These are phyloP conservation scores for Melieria picta DNA, from an alignment of 2,888 invertebrate species.

Conservation along the genomic window DNA sequence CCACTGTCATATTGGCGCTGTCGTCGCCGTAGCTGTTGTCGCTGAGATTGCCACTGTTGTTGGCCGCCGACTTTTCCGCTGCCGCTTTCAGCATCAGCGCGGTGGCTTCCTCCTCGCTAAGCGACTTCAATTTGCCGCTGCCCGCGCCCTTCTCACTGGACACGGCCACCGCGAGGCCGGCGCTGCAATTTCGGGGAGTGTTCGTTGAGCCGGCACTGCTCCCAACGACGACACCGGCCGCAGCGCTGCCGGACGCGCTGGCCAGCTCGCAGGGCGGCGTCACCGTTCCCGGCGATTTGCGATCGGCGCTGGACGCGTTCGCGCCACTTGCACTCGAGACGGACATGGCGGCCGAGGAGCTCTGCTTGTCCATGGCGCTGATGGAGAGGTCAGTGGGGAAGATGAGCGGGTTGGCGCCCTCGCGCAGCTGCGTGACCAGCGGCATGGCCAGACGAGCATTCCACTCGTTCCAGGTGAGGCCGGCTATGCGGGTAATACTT, in stretches of 20 bases:
- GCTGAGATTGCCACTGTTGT: constrained; percentile 52
- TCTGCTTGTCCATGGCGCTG: constrained; percentile 57
- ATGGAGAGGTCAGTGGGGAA: constrained; percentile 65
- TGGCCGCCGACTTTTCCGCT: constrained; percentile 46
- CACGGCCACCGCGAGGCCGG: not conserved
- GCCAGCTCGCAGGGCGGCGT: constrained; percentile 33
- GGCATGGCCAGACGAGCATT: constrained; percentile 80
- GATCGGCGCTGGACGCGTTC: constrained; percentile 29
- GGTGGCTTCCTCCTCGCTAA: constrained; percentile 59
- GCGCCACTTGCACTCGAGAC: constrained; percentile 37
- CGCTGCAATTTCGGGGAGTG: constrained; percentile 26
- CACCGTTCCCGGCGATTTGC: constrained; percentile 33
- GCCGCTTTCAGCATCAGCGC: constrained; percentile 58
- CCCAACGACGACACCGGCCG: constrained; percentile 29
- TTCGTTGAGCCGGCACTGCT: constrained; percentile 7
- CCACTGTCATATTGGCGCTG: constrained; percentile 43
- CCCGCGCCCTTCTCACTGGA: constrained; percentile 25
- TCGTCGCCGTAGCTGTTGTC: constrained; percentile 59
- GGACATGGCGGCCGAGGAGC: constrained; percentile 36
- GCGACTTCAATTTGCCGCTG: constrained; percentile 57
- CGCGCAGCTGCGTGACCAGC: constrained; percentile 72
- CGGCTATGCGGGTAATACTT: constrained; percentile 76
- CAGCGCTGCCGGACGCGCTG: constrained; percentile 32
- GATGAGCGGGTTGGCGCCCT: constrained; percentile 66
- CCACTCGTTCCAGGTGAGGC: constrained; percentile 79